A percentile compares a stretch with the other conserved stretches of the same genome.
Conservation (phyloP, 2,888 invertebrate genomes). For the Caenorhabditis doughertyi region DNA sequence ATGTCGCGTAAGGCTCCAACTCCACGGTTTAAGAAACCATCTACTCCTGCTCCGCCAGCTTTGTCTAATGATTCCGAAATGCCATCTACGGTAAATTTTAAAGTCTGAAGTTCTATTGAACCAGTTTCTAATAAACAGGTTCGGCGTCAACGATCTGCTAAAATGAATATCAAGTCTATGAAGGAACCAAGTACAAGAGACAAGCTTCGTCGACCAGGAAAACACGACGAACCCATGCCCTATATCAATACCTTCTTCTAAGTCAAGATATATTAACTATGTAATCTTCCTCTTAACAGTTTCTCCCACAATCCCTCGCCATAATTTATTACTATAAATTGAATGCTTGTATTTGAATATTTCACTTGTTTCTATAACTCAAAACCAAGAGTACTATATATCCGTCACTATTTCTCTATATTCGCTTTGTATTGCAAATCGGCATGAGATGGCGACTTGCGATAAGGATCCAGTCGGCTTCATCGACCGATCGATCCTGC, state of each 20-base stretch:
- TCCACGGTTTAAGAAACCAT: constrained; percentile 36
- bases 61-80: not conserved
- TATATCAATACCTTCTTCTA: constrained; percentile 55
- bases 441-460: constrained; percentile 25
- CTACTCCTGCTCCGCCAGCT: constrained; percentile 31
- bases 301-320: not conserved
- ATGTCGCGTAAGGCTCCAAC: constrained; percentile 8
- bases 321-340: constrained; percentile 1
- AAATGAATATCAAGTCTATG: constrained; percentile 59
- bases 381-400: constrained; percentile 9
- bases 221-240: constrained; percentile 67
- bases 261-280: constrained; percentile 3
- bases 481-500: constrained; percentile 11
- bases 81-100: constrained; percentile 50
- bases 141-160: constrained; percentile 63
- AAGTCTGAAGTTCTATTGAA: not conserved
- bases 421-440: not conserved
- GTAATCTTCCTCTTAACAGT: not conserved
- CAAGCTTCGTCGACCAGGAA: constrained; percentile 69
- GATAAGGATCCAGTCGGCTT: constrained; percentile 44
- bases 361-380: not conserved
- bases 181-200: constrained; percentile 56
- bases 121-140: constrained; percentile 41
- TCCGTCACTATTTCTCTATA: constrained; percentile 36
- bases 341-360: constrained; percentile 1